Evolutionary conservation across 2,113 vertebrate genomes (phyloP).

Genomic region (Seriola dumerili): DNA sequence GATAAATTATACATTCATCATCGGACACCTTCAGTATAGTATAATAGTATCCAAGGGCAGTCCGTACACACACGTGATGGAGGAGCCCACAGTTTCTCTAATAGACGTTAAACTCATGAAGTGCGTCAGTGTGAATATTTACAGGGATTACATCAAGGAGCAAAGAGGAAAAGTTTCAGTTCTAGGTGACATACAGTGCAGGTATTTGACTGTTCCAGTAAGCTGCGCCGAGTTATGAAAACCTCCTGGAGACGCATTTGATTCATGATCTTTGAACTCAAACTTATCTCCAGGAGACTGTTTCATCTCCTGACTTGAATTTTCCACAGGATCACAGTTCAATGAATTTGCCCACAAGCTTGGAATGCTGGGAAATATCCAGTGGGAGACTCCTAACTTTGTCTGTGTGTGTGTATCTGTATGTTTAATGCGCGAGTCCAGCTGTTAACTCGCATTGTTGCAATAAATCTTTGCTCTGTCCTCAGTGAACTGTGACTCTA

Average conservation of each 20-base stretch:
- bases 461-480: slow-evolving; percentile 37
- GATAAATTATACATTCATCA: background rate
- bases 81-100: background rate
- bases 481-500: background rate
- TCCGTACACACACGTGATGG: background rate
- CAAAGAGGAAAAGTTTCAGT: background rate
- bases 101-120: background rate
- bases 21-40: background rate
- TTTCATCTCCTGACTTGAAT: slow-evolving; percentile 40
- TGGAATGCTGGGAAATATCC: slow-evolving; percentile 14
- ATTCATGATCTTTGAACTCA: slow-evolving; percentile 49
- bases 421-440: slow-evolving; percentile 11
- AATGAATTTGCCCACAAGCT: background rate
- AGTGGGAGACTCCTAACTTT: slow-evolving; percentile 7
- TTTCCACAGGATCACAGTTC: slow-evolving; percentile 25
- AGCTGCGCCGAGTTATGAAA: background rate
- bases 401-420: background rate
- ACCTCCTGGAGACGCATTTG: slow-evolving; percentile 13
- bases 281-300: slow-evolving; percentile 24
- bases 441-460: slow-evolving; percentile 9
- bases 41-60: background rate
- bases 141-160: background rate
- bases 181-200: background rate
- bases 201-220: background rate
- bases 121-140: background rate